Percentiles rank a stretch among this genome's conserved stretches.
These are phyloP conservation scores for Notothenia rossii DNA, from an alignment of 2,113 vertebrate species.

Conservation along the genomic window DNA sequence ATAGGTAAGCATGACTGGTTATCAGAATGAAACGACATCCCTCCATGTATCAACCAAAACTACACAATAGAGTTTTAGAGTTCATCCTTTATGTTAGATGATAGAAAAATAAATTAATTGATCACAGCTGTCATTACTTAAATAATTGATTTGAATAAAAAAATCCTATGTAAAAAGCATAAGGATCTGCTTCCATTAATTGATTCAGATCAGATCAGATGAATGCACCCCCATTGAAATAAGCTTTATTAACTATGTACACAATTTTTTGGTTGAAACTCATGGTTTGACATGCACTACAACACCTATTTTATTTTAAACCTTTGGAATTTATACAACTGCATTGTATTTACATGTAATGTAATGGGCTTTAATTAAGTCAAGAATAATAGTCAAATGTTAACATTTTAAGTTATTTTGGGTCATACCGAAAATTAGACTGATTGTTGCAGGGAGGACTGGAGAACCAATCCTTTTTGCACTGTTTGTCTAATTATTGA, in stretches of 20 bases:
- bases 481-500: slow-evolving; percentile 60
- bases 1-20: not conserved
- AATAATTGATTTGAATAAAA: not conserved
- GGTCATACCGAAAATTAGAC: slow-evolving; percentile 3
- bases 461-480: slow-evolving; percentile 27
- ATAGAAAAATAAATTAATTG: slow-evolving; percentile 32
- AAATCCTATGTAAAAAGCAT: not conserved
- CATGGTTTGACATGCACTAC: not conserved
- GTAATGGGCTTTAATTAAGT: slow-evolving; percentile 3
- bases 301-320: slow-evolving; percentile 6
- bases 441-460: slow-evolving; percentile 22
- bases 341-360: not conserved
- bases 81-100: too few species aligned
- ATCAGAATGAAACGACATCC: not conserved
- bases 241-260: not conserved
- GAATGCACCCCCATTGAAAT: not conserved
- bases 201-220: slow-evolving; percentile 8
- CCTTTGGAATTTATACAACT: not conserved
- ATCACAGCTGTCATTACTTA: slow-evolving; percentile 18
- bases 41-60: slow-evolving; percentile 1
- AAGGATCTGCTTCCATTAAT: slow-evolving; percentile 1
- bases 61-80: not conserved
- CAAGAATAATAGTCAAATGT: slow-evolving; percentile 17
- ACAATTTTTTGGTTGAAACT: slow-evolving; percentile 5
- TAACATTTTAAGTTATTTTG: slow-evolving; percentile 18